These are phyloP conservation scores for Colaptes auratus DNA, from an alignment of 2,113 vertebrate species.

Conservation along the genomic window DNA sequence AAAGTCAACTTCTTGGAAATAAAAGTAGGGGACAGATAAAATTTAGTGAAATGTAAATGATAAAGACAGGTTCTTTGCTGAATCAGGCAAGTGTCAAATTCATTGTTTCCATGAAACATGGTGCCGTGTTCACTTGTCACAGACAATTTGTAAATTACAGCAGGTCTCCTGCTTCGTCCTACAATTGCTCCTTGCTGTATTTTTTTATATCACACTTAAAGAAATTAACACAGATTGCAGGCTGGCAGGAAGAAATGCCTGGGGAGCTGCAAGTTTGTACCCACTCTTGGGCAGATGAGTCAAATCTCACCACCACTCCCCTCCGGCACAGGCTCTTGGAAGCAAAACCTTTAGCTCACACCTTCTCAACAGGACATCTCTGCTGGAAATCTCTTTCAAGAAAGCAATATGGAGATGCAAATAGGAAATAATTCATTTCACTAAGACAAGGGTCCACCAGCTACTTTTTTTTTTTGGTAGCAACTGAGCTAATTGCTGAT, in stretches of 20 bases:
- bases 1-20: not conserved
- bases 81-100: conserved; percentile 37
- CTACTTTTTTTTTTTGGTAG: not conserved
- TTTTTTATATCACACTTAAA: conserved; percentile 1
- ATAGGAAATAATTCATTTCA: not conserved
- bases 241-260: not conserved
- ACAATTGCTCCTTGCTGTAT: not conserved
- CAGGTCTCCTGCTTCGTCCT: not conserved
- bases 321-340: not conserved
- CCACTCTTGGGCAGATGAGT: not conserved
- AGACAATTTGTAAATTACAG: conserved; percentile 32
- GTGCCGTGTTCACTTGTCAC: conserved; percentile 48
- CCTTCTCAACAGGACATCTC: not conserved
- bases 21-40: not conserved
- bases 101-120: not conserved
- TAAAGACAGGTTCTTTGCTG: conserved; percentile 4
- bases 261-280: not conserved
- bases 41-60: not conserved
- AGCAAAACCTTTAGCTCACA: not conserved
- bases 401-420: not conserved
- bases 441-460: not conserved
- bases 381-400: not conserved
- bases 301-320: not conserved
- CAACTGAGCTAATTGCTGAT: not conserved
- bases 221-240: conserved; percentile 43